Evolutionary conservation across 2,113 vertebrate genomes (phyloP), one percentile per base, ranked within the genome.

Genomic region (Larimichthys crocea): DNA sequence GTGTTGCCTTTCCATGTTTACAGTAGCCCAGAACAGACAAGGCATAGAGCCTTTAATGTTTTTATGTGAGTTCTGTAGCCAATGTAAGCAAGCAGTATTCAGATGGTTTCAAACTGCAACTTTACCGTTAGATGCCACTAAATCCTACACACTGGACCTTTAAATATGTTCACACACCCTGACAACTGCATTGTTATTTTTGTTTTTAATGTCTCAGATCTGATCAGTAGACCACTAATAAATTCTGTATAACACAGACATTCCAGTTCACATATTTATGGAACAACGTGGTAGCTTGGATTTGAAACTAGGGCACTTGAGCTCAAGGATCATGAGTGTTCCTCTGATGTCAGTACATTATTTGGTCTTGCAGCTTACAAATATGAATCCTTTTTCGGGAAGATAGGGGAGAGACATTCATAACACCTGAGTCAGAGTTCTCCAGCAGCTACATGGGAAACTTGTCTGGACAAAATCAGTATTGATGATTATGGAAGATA

Each of bases 221-320:
- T 22, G 15, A 76, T 22, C 40, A 74, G 49, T 60, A 59, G 62
- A 79, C 2, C 22, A 29, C 52, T 35, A 24, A 64, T 29, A 31
- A 65, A 70, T 14, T 0, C 22, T 17, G 29, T 40, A 55, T 50
- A 26, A 50, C 26, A 0, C 16, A 4, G 19, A 76, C 55, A 59
- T 52, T 79, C 48, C 48, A 66, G 53, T 55, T 84, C 2, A 81
- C 85, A 80, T 83, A 88, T 83, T 73, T 50, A 85, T 70, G 48
- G 19, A 53, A 65, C 80, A 49, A 12, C 29, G 49, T 48, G 55
- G 73, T n/a, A 73, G 53, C 64, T 62, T 74, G 56, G 60, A 55
- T 76, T 76, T 66, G 62, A 55, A 53, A 50, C 56, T 10, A 40
- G 8, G 5, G 20, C 64, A 15, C 60, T 57, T 6, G 12, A 65